Conservation (phyloP, 2,888 invertebrate species). For the Diaperis boleti region DNA sequence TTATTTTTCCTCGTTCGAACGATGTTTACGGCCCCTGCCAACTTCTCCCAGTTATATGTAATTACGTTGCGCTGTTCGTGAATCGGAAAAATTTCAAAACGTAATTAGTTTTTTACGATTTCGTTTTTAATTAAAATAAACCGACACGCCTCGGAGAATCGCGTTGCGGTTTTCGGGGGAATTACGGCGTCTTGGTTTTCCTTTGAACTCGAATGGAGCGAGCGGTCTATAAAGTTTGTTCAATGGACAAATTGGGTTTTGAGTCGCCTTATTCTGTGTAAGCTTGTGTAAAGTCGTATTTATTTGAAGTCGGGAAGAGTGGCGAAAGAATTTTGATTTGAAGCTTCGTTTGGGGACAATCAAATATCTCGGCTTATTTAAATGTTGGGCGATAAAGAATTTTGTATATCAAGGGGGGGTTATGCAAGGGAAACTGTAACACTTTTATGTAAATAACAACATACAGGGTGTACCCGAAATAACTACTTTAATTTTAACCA, state of each 20-base stretch:
- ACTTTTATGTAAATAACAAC: too few species aligned
- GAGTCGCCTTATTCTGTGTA: neutral
- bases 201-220: conserved; percentile 8
- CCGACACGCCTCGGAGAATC: neutral
- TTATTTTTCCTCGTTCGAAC: neutral
- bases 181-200: neutral
- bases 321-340: neutral
- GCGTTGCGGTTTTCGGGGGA: conserved; percentile 4
- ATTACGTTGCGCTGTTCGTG: neutral
- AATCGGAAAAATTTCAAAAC: neutral
- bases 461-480: too few species aligned
- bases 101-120: conserved; percentile 6
- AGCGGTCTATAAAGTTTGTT: conserved; percentile 5
- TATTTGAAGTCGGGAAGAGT: neutral
- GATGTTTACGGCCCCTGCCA: conserved; percentile 9
- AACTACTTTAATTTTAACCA: too few species aligned
- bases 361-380: neutral
- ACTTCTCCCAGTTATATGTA: neutral
- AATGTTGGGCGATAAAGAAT: too few species aligned
- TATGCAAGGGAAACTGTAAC: too few species aligned
- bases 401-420: too few species aligned
- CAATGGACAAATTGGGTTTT: conserved; percentile 21
- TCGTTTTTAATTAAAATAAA: conserved; percentile 13
- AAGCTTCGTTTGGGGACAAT: too few species aligned
- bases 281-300: neutral